Evolutionary conservation across 2,113 vertebrate species (phyloP).

Genomic region (Oncorhynchus clarkii): DNA sequence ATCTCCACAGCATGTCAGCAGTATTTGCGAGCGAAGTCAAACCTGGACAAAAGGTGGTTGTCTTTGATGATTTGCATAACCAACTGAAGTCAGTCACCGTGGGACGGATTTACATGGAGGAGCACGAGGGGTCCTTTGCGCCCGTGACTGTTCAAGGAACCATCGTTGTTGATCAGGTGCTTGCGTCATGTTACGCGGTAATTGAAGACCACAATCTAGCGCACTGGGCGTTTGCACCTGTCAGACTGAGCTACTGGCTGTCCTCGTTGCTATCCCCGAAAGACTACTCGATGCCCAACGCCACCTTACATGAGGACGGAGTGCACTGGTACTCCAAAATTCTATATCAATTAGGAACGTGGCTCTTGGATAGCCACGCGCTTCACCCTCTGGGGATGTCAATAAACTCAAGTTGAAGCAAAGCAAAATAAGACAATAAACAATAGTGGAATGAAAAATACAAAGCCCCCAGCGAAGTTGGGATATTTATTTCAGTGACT

Average conservation of each 20-base stretch:
- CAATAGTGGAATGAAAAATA: constrained; percentile 77
- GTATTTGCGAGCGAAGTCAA: constrained; percentile 82
- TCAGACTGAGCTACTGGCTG: constrained; percentile 80
- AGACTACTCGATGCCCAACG: constrained; percentile 39
- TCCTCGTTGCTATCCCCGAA: constrained; percentile 72
- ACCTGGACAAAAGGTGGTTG: constrained; percentile 83
- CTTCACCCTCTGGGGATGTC: constrained; percentile 93
- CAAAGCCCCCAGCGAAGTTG: constrained; percentile 80
- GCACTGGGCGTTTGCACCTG: constrained; percentile 89
- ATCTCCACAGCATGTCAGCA: constrained; percentile 45
- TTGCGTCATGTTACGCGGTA: constrained; percentile 94
- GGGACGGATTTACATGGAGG: constrained; percentile 82
- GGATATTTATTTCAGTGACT: constrained; percentile 99
- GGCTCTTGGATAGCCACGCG: constrained; percentile 86
- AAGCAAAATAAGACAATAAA: constrained; percentile 60
- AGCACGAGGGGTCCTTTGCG: constrained; percentile 83
- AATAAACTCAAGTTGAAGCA: constrained; percentile 81
- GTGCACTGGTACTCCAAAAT: constrained; percentile 94
- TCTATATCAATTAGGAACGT: constrained; percentile 88
- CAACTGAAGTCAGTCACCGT: constrained; percentile 77
- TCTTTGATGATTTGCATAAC: constrained; percentile 57
- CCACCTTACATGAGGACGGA: constrained; percentile 69
- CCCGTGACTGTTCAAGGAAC: constrained; percentile 89
- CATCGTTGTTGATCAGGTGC: constrained; percentile 87
- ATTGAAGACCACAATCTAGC: constrained; percentile 89